Conservation (phyloP, 2,888 invertebrate genomes). For the Cantharis rufa region DNA sequence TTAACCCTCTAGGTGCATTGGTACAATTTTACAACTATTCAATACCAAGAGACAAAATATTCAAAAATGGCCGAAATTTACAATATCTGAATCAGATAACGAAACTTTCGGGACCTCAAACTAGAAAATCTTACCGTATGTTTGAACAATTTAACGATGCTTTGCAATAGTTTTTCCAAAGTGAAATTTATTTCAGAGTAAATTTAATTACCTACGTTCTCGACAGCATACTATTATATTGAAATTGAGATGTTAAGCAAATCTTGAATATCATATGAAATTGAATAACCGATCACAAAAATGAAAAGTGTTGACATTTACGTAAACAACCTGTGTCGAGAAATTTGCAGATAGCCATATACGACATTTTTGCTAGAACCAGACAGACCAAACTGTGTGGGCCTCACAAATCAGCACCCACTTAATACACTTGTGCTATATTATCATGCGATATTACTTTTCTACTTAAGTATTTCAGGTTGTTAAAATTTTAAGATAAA, state of each 20-base stretch:
- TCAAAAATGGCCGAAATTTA: neutral
- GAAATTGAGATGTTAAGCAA: neutral
- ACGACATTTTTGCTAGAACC: constrained; percentile 8
- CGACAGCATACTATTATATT: neutral
- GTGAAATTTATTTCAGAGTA: neutral
- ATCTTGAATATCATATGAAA: neutral
- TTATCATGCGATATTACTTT: constrained; percentile 11
- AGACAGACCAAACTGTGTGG: constrained; percentile 15
- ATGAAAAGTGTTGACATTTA: constrained; percentile 5
- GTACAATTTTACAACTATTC: neutral
- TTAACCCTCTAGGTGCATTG: constrained; percentile 6
- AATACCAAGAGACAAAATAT: neutral
- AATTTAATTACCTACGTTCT: neutral
- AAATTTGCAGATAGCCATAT: constrained; percentile 5
- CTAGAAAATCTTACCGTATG: neutral
- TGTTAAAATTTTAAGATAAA: neutral
- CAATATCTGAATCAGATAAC: neutral
- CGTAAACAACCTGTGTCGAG: constrained; percentile 6
- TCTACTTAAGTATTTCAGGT: neutral
- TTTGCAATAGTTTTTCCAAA: no score
- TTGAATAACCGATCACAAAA: neutral
- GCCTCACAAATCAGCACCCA: constrained; percentile 27
- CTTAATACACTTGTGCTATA: constrained; percentile 14
- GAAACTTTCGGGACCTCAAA: neutral
- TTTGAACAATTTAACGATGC: no score